Conservation (phyloP, 2,797 vertebrate genomes). For the Manis pentadactyla region DNA sequence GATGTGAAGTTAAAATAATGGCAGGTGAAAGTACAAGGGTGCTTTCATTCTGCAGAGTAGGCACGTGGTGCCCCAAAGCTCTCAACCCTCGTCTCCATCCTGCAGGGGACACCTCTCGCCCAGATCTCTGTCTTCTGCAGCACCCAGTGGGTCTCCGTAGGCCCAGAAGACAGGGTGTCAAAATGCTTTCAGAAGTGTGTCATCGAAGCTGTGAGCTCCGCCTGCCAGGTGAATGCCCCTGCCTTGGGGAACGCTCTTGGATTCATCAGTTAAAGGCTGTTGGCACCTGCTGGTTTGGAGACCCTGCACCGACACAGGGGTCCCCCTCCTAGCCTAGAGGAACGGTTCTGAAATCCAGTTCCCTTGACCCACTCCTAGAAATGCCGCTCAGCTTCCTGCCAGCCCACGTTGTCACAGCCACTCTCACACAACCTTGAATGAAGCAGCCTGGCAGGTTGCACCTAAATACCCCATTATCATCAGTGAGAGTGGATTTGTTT, state of each 20-base stretch:
- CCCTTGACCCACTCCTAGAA: not conserved
- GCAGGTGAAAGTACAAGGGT: not conserved
- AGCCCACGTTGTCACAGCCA: fast-evolving
- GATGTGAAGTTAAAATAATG: not conserved
- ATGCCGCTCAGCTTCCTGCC: not conserved
- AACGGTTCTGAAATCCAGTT: not conserved
- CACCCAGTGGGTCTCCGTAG: not conserved
- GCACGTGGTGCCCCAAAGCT: fast-evolving
- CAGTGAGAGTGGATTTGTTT: too few species aligned
- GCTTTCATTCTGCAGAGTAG: fast-evolving
- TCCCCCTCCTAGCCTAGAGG: too few species aligned
- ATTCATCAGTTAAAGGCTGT: not conserved
- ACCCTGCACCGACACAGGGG: fast-evolving
- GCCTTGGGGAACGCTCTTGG: fast-evolving
- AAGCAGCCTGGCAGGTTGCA: fast-evolving
- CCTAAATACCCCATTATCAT: too few species aligned
- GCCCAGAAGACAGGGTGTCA: constrained; percentile 82
- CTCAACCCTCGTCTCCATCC: fast-evolving
- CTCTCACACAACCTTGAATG: fast-evolving
- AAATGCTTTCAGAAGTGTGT: constrained; percentile 91
- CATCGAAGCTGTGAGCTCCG: constrained; percentile 90
- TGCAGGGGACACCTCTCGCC: constrained; percentile 87
- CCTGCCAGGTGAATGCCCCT: constrained; percentile 91
- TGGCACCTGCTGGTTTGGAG: not conserved
- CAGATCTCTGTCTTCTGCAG: constrained; percentile 91